Percentiles rank a stretch among this genome's conserved stretches.
Conservation (phyloP, 1,140 invertebrate genomes). For the Euschistus heros region DNA sequence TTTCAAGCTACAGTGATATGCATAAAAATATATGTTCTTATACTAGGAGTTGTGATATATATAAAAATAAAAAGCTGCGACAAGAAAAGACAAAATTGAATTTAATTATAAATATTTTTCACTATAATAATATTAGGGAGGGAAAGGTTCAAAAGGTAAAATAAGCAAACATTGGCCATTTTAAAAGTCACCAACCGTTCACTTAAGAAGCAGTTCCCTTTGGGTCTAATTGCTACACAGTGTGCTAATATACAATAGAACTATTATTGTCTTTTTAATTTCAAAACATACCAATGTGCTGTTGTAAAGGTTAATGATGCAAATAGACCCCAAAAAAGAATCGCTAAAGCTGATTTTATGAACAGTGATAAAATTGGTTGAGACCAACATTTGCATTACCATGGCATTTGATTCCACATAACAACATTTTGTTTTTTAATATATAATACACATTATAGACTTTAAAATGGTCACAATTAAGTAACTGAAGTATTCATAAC, state of each 20-base stretch:
- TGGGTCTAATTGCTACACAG: slow-evolving; percentile 4
- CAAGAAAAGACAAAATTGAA: slow-evolving; percentile 19
- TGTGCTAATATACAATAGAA: slow-evolving; percentile 17
- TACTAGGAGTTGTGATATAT: slow-evolving; percentile 22
- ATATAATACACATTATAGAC: slow-evolving; percentile 9
- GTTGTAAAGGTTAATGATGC: slow-evolving; percentile 16
- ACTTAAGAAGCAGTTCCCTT: neutral
- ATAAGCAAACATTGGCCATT: neutral
- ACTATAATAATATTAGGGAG: slow-evolving; percentile 6
- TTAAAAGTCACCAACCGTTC: slow-evolving; percentile 11
- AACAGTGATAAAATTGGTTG: slow-evolving; percentile 6
- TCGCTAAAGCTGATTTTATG: neutral
- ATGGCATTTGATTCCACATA: slow-evolving; percentile 4
- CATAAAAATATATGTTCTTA: slow-evolving; percentile 26
- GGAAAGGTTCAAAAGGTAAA: slow-evolving; percentile 5
- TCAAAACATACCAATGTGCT: slow-evolving; percentile 16
- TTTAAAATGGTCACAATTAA: neutral
- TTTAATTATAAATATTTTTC: slow-evolving; percentile 11
- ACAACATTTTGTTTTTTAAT: slow-evolving; percentile 6
- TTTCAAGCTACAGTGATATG: slow-evolving; percentile 24
- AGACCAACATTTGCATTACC: slow-evolving; percentile 4
- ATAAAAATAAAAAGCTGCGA: slow-evolving; percentile 22
- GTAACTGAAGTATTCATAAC: neutral
- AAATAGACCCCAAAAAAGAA: slow-evolving; percentile 1
- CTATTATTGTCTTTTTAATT: slow-evolving; percentile 21